These are phyloP conservation scores for Argyresthia goedartella DNA, from an alignment of 2,888 invertebrate genomes.

Conservation along the genomic window DNA sequence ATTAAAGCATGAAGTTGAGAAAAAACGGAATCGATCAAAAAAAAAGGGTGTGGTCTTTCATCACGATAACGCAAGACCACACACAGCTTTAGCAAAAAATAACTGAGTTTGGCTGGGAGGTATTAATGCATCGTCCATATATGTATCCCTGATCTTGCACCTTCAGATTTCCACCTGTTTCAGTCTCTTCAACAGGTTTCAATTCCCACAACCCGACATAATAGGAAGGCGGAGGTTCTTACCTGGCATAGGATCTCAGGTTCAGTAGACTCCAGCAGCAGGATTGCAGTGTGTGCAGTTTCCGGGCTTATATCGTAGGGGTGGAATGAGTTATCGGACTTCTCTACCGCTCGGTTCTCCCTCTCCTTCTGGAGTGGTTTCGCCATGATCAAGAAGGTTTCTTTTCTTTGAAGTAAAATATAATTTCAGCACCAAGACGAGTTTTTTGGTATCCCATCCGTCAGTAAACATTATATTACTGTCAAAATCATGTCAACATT, in stretches of 20 bases:
- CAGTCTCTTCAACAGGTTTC: no score
- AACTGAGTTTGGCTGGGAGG: no score
- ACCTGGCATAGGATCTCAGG: conserved; percentile 60
- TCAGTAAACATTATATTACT: background rate
- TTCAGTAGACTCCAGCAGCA: conserved; percentile 49
- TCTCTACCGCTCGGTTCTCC: conserved; percentile 55
- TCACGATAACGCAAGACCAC: no score
- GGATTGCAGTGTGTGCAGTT: conserved; percentile 53
- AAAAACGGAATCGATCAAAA: no score
- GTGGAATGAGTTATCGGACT: conserved; percentile 52
- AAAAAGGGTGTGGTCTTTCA: no score
- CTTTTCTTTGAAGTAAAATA: background rate
- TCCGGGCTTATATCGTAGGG: conserved; percentile 52
- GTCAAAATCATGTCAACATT: background rate
- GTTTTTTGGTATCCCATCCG: no score
- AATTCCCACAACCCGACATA: no score
- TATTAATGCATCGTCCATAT: no score
- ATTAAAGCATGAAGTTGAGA: no score
- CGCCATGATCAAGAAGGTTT: background rate
- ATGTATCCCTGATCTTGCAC: no score
- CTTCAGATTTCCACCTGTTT: no score
- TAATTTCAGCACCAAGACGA: background rate
- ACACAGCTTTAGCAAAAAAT: no score
- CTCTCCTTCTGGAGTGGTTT: conserved; percentile 49
- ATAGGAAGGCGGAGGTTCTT: conserved; percentile 1